Base-by-base conservation (phyloP, 2,797 vertebrate species). In the Cirrhinus molitorella region DNA sequence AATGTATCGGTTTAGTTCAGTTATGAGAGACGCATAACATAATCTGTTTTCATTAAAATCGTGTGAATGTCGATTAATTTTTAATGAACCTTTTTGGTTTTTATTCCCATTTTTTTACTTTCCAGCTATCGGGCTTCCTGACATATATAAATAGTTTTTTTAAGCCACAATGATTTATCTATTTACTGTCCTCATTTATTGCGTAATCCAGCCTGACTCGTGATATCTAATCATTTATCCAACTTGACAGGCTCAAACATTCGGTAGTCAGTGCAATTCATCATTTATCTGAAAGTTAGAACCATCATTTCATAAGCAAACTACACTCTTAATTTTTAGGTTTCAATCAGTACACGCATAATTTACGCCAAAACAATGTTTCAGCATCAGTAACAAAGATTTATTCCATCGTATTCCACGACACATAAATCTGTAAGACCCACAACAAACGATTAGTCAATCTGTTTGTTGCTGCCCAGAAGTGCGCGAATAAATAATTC, bases 361-460 rank as follows among this genome's bases (percentile, higher is more conserved):
- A 82, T 85, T 65, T 63, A 80, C 78, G 74, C 68, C 37, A 19
- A 73, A 68, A 71, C 76, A 76, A 73, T 47, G 78, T 80, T 81
- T 81, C 45, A 43, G 49, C n/a, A 9, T 66, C 55, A 14, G 79
- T 84, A 78, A 84, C 85, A 80, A 86, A 86, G 79, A 87, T 88
- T 84, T 84, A 85, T 85, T 73, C 51, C 71, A 63, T 88, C 75
- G 66, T 86, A 61, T 81, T 87, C 84, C 76, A 84, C 86, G 70
- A 85, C 70, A 61, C 83, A 85, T 87, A 87, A 87, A 87, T 84
- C 83, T 88, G 74, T 65, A 85, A 87, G 79, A 86, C 84, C 83
- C 83, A 66, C 85, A 87, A 88, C 85, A 84, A 87, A 85, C 83
- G 85, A 85, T 87, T 87, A 83, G 83, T 83, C 87, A 85, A 45